phyloP scores from a whole-genome alignment of 2,797 vertebrate genomes.

The Sebastes iracundus region DNA sequence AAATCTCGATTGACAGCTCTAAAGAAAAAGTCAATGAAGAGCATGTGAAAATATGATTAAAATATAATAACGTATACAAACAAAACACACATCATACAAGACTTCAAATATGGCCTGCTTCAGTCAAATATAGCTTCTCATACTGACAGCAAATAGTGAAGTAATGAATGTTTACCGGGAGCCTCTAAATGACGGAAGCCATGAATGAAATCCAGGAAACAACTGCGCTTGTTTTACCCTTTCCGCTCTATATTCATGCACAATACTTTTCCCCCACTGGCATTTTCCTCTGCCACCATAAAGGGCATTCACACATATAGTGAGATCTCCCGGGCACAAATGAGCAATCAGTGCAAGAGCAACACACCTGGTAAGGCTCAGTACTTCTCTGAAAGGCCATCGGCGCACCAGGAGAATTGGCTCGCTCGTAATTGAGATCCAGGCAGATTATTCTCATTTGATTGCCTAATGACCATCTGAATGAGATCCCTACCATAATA shows the following conservation, averaged over 20 bases:
- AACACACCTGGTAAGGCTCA: constrained; percentile 57
- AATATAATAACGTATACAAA: not conserved
- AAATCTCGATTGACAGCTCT: too few species aligned
- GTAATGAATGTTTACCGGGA: not conserved
- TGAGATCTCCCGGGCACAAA: constrained; percentile 53
- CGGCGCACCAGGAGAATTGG: constrained; percentile 70
- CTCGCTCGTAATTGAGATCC: constrained; percentile 76
- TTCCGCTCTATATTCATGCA: constrained; percentile 37
- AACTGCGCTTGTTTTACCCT: constrained; percentile 27
- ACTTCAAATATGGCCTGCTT: not conserved
- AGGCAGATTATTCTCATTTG: constrained; percentile 79
- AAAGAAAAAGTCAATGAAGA: not conserved
- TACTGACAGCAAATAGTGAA: not conserved
- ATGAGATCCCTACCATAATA: constrained; percentile 74
- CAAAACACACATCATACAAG: not conserved
- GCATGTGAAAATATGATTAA: not conserved
- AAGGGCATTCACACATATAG: constrained; percentile 61
- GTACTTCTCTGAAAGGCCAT: constrained; percentile 66
- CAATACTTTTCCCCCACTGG: constrained; percentile 40
- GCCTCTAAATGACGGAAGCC: constrained; percentile 1
- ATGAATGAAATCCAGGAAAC: constrained; percentile 33
- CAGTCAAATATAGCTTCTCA: not conserved
- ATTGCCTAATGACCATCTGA: constrained; percentile 81
- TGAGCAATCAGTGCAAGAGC: constrained; percentile 60
- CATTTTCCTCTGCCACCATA: constrained; percentile 45